phyloP scores from a whole-genome alignment of 2,113 vertebrate species.

The Ahaetulla prasina region DNA sequence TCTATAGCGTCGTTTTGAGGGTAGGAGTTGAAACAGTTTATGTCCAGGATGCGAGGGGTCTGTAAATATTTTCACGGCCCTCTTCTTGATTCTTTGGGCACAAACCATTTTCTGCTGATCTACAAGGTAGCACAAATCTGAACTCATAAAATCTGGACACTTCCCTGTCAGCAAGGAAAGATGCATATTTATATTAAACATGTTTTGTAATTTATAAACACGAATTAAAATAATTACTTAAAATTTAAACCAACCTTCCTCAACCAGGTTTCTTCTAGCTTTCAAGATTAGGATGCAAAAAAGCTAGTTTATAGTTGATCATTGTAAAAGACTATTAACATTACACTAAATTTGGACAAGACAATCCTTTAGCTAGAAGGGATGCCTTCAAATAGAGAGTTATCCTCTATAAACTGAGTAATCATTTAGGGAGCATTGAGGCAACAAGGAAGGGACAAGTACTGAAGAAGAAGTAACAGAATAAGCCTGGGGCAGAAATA shows the following conservation, averaged over 20 bases:
- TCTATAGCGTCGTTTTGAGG: too few relatives aligned
- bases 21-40: too few relatives aligned
- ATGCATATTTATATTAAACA: neutral
- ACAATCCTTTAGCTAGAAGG: neutral
- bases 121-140: neutral
- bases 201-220: neutral
- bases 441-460: neutral
- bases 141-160: neutral
- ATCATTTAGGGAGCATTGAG: neutral
- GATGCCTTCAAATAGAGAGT: neutral
- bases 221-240: neutral
- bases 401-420: neutral
- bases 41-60: too few relatives aligned
- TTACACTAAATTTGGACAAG: neutral
- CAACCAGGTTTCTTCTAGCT: neutral
- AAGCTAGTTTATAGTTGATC: neutral
- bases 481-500: neutral
- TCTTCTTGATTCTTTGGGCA: neutral
- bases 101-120: neutral
- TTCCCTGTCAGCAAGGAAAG: neutral
- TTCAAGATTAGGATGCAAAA: neutral
- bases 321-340: neutral
- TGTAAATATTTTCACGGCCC: too few relatives aligned
- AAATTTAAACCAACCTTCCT: neutral
- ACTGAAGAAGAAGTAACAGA: neutral